A percentile compares a stretch with the other conserved stretches of the same genome.
These are phyloP conservation scores for Bombycilla garrulus DNA, from an alignment of 2,113 vertebrate species.

Conservation along the genomic window DNA sequence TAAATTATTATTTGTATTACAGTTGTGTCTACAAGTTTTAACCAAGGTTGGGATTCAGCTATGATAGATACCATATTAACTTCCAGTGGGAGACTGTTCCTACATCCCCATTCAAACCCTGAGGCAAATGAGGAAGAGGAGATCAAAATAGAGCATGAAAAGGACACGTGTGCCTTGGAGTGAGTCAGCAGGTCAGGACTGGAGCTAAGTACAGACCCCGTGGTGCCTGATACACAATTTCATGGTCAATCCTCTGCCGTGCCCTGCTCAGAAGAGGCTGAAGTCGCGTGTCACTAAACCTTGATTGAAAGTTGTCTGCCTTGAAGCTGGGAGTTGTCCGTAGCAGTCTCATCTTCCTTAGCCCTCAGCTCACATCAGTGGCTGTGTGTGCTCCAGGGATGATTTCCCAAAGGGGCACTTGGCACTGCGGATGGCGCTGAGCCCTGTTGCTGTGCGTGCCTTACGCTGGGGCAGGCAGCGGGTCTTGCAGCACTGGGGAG, in stretches of 20 bases:
- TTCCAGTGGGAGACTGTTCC: background rate
- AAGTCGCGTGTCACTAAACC: background rate
- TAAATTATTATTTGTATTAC: conserved; percentile 25
- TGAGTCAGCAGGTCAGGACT: background rate
- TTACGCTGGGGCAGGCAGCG: rapidly evolving
- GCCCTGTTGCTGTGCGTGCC: background rate
- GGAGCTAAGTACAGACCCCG: background rate
- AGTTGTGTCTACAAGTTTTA: background rate
- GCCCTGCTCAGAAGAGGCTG: background rate
- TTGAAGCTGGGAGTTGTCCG: background rate
- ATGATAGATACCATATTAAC: background rate
- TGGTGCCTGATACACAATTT: background rate
- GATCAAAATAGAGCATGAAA: background rate
- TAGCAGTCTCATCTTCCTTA: background rate
- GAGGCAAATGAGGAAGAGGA: background rate
- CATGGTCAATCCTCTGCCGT: background rate
- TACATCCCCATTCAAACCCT: background rate
- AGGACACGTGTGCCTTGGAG: background rate
- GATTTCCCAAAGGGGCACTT: background rate
- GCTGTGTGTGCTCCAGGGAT: background rate
- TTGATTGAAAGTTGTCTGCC: background rate
- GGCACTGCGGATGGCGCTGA: background rate
- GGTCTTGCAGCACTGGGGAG: rapidly evolving
- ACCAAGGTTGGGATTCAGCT: background rate
- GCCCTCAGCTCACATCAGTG: background rate